phyloP scores from a whole-genome alignment of 2,797 vertebrate genomes.

The Mormyrus hasselquistii region DNA sequence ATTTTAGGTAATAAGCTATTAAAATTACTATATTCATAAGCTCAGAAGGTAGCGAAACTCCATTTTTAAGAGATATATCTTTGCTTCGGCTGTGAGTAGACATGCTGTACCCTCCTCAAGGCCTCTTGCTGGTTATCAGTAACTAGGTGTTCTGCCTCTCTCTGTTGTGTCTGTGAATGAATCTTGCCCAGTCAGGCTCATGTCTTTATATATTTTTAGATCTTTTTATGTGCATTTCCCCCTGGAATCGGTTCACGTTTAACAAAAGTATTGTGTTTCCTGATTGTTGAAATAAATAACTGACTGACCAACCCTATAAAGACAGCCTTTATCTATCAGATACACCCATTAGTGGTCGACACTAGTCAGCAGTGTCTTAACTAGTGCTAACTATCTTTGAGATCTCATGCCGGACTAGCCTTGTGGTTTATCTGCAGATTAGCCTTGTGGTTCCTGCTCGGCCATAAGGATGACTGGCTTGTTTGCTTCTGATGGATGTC shows the following conservation, averaged over 20 bases:
- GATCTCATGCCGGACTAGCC: not conserved
- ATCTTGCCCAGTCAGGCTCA: not conserved
- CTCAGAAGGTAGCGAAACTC: not conserved
- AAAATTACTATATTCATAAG: not conserved
- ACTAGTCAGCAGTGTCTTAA: not conserved
- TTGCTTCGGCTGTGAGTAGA: not conserved
- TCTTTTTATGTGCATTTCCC: not conserved
- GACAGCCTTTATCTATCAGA: not conserved
- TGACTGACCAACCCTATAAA: not conserved
- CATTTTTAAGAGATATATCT: not conserved
- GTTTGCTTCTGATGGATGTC: not conserved
- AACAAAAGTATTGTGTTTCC: not conserved
- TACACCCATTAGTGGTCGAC: not conserved
- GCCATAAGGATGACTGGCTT: not conserved
- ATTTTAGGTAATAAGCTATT: not conserved
- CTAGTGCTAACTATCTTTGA: not conserved
- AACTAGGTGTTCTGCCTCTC: conserved; percentile 28
- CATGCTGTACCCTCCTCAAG: not conserved
- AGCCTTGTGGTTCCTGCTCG: not conserved
- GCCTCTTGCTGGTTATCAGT: conserved; percentile 35
- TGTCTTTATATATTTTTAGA: not conserved
- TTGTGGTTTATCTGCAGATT: conserved; percentile 1
- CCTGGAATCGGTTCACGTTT: not conserved
- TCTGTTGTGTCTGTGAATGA: conserved; percentile 43
- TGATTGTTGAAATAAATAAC: not conserved